Conservation (phyloP, 2,113 vertebrate species). For the Corydoras sp. region DNA sequence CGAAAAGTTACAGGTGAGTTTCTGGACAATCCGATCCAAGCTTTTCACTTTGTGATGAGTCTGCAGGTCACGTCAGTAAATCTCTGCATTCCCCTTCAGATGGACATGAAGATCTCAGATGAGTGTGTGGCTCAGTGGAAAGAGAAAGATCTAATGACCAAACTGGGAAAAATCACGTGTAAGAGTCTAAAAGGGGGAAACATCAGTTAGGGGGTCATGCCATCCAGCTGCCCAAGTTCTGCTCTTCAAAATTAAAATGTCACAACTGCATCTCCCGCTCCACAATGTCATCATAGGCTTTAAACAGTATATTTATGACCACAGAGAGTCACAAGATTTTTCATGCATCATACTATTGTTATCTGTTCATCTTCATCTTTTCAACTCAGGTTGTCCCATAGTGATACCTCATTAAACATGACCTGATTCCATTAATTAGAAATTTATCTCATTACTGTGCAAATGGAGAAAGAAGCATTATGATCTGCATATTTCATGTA, state of each 20-base stretch:
- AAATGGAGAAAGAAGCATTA: no score
- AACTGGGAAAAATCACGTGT: conserved; percentile 83
- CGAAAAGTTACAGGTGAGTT: conserved; percentile 88
- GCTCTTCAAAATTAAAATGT: conserved; percentile 9
- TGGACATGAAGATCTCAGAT: conserved; percentile 78
- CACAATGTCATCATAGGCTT: no score
- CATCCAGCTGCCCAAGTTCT: neutral
- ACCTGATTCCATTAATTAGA: neutral
- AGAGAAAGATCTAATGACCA: conserved; percentile 82
- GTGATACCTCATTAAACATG: neutral
- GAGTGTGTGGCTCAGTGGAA: conserved; percentile 85
- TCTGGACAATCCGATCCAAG: no score
- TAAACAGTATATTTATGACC: no score
- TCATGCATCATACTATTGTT: neutral
- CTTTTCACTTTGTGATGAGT: no score
- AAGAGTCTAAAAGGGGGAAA: conserved; percentile 87
- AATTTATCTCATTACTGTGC: neutral
- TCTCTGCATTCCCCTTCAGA: conserved; percentile 57
- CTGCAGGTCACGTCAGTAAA: neutral
- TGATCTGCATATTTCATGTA: no score
- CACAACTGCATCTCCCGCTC: conserved; percentile 6
- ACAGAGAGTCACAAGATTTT: neutral
- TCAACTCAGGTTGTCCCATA: conserved; percentile 5
- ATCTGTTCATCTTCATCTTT: neutral
- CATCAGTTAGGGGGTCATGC: conserved; percentile 74